Evolutionary conservation across 1,140 invertebrate species (phyloP), one percentile per base, ranked within the genome.

Genomic region (Euwallacea similis): DNA sequence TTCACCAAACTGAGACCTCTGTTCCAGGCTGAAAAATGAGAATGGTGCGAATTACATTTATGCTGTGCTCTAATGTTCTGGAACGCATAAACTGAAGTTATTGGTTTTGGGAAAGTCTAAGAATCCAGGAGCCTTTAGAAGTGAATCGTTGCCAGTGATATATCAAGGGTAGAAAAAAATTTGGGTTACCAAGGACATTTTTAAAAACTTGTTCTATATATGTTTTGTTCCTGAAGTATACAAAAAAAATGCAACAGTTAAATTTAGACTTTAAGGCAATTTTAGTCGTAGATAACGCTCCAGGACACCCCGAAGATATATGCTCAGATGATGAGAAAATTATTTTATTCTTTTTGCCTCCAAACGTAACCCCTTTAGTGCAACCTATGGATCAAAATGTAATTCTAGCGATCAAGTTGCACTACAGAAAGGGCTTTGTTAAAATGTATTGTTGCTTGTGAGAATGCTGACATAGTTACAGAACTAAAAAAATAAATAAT

Each of bases 331-430:
- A 71, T 73, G 43, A 67, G 53, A 11, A 79, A 75, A 70, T 70
- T 80, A 7, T 73, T 70, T 59, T 60, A 33, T 54, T 54, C 7
- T 62, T 81, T 77, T 73, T 85, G 10, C 82, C 85, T 33, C 74
- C 82, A 50, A 85, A 50, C 13, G 46, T 7, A 50, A 50, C 46
- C 2, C 46, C 46, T 50, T 50, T 50, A 85, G 55, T 85, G 13
- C 83, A 86, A 72, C 83, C 82, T 9, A 73, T 80, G 59, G 75
- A 79, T 69, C 77, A 81, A 75, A 75, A 77, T 6, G 77, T 80
- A 7, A 76, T 83, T 61, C 70, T 75, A 21, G 66, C 42, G 15
- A 69, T 79, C 15, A 80, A 81, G 59, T 53, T 64, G 47, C 15
- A 73, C 21, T 79, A 77, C 16, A 73, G 74, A 65, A 71, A n/a